A percentile compares a stretch with the other conserved stretches of the same genome.
These are phyloP conservation scores for Agrilus cyanescens DNA, from an alignment of 2,888 invertebrate species.

Conservation along the genomic window DNA sequence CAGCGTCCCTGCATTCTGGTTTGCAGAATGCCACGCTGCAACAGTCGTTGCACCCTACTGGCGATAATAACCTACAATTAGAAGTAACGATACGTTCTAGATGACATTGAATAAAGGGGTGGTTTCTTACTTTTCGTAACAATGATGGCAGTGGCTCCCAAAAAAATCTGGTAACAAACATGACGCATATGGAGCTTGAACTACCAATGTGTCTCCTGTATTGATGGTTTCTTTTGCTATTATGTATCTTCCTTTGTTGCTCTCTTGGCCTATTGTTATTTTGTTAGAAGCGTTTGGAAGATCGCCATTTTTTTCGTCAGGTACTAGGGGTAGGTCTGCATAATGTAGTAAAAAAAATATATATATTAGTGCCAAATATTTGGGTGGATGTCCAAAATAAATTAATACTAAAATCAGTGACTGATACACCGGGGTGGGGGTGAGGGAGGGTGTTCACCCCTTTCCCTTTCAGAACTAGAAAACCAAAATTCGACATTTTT, in stretches of 20 bases:
- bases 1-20: slow-evolving; percentile 49
- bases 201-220: slow-evolving; percentile 60
- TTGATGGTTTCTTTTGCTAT: slow-evolving; percentile 49
- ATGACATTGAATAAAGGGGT: not conserved
- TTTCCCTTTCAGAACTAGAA: too few species aligned
- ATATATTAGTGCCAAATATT: too few species aligned
- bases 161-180: slow-evolving; percentile 60
- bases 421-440: too few species aligned
- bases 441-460: too few species aligned
- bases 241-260: slow-evolving; percentile 55
- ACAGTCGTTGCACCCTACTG: slow-evolving; percentile 61
- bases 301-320: not conserved
- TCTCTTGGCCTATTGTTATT: slow-evolving; percentile 46
- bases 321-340: too few species aligned
- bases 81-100: not conserved
- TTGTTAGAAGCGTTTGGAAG: slow-evolving; percentile 48
- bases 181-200: slow-evolving; percentile 62
- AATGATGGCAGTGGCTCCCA: slow-evolving; percentile 71
- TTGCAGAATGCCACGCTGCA: slow-evolving; percentile 69
- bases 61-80: slow-evolving; percentile 43
- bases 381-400: too few species aligned
- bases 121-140: slow-evolving; percentile 52
- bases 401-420: too few species aligned
- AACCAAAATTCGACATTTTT: too few species aligned
- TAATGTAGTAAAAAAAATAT: not conserved